A percentile compares a stretch with the other conserved stretches of the same genome.
Evolutionary conservation across 2,888 invertebrate species (phyloP).

Genomic region (Melanostoma scalare): DNA sequence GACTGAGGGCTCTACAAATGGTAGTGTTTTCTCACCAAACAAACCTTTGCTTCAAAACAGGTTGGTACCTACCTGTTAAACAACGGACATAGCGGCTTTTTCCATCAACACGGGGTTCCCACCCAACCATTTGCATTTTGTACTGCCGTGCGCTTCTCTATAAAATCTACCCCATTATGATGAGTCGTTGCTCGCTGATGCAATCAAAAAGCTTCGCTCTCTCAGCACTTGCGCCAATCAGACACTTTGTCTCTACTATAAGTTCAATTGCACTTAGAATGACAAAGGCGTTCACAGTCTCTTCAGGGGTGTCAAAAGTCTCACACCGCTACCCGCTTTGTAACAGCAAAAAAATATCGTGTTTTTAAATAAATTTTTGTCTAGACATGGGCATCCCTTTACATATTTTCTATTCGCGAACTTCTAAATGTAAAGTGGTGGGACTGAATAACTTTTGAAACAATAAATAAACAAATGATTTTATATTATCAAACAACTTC

Average conservation of each 20-base stretch:
- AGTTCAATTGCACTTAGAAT: constrained; percentile 27
- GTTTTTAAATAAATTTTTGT: constrained; percentile 1
- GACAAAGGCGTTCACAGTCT: constrained; percentile 57
- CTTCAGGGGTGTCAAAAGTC: constrained; percentile 65
- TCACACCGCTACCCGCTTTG: constrained; percentile 48
- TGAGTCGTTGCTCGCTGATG: too few species aligned
- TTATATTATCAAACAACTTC: constrained; percentile 9
- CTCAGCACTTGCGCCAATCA: constrained; percentile 57
- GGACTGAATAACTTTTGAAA: constrained; percentile 15
- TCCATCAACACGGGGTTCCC: too few species aligned
- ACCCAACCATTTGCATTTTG: too few species aligned
- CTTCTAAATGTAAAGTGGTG: constrained; percentile 6
- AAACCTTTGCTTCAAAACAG: too few species aligned
- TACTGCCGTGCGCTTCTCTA: too few species aligned
- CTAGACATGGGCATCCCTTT: constrained; percentile 36
- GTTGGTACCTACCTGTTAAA: too few species aligned
- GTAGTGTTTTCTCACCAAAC: too few species aligned
- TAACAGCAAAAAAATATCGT: constrained; percentile 41
- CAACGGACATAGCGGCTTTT: too few species aligned
- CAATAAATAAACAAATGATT: constrained; percentile 7
- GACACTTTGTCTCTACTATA: constrained; percentile 26
- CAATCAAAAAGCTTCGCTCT: background rate
- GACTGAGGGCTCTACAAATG: too few species aligned
- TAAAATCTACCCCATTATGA: too few species aligned
- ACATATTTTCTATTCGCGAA: too few species aligned